Evolutionary conservation across 2,113 vertebrate genomes (phyloP).

Genomic region (Callithrix jacchus): DNA sequence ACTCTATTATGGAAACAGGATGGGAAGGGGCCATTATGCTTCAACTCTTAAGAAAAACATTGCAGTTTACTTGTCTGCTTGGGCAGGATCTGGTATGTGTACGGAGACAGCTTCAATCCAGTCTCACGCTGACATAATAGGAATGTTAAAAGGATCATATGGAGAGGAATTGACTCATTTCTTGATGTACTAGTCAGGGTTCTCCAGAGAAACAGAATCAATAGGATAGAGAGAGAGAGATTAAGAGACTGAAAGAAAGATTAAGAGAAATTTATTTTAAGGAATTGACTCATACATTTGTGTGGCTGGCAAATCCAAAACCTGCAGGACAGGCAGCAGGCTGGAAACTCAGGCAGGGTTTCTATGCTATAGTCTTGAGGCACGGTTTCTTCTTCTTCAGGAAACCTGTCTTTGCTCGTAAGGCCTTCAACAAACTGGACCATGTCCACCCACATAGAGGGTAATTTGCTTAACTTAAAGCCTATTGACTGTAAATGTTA

Average conservation of each 20-base stretch:
- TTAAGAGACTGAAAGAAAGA: background rate
- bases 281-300: background rate
- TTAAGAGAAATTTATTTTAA: background rate
- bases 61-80: background rate
- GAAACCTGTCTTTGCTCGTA: background rate
- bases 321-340: background rate
- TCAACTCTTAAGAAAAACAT: slow-evolving; percentile 17
- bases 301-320: background rate
- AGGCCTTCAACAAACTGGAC: background rate
- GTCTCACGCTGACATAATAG: background rate
- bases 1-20: background rate
- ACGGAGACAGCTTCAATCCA: background rate
- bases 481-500: background rate
- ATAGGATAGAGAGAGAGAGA: background rate
- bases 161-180: background rate
- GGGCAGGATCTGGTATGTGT: background rate
- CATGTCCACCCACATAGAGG: background rate
- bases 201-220: background rate
- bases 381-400: background rate
- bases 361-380: background rate
- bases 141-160: background rate
- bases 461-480: background rate
- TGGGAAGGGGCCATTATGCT: background rate
- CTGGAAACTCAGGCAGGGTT: background rate
- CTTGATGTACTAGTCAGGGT: background rate